Evolutionary conservation across 30 jellyfish, hydroid and myxozoan species (phyloP).

Genomic region (Chrysaora quinquecirrha): DNA sequence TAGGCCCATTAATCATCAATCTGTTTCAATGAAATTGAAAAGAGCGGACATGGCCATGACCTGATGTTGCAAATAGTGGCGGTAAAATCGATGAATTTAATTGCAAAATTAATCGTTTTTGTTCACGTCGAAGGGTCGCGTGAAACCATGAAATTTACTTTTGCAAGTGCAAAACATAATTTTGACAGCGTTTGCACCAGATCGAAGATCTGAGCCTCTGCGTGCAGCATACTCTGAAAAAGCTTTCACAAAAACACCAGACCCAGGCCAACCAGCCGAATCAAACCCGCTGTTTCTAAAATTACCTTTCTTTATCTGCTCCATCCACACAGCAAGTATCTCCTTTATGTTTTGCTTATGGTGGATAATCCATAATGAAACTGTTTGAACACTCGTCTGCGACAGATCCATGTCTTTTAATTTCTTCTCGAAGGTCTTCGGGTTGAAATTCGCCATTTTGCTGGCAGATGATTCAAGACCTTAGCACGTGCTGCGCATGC

Average conservation of each 20-base stretch:
- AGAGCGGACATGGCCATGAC: too few relatives aligned
- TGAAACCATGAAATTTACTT: too few relatives aligned
- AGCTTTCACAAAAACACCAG: background rate
- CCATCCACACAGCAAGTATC: constrained; percentile 80
- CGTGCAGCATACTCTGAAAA: too few relatives aligned
- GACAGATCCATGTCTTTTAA: constrained; percentile 84
- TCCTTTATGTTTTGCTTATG: constrained; percentile 81
- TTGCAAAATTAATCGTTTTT: too few relatives aligned
- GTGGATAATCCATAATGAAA: constrained; percentile 95
- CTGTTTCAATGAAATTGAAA: too few relatives aligned
- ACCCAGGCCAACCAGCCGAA: constrained; percentile 1
- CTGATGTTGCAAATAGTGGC: too few relatives aligned
- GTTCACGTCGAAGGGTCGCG: too few relatives aligned
- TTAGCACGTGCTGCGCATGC: constrained; percentile 99
- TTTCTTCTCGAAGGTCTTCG: constrained; percentile 94
- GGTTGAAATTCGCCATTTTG: constrained; percentile 97
- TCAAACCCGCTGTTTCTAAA: background rate
- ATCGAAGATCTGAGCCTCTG: too few relatives aligned
- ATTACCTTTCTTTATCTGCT: constrained; percentile 83
- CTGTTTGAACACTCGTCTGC: constrained; percentile 97
- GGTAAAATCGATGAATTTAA: too few relatives aligned
- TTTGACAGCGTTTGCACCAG: too few relatives aligned
- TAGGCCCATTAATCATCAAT: too few relatives aligned
- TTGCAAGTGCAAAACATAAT: too few relatives aligned
- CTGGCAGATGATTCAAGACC: constrained; percentile 64